phyloP scores from a whole-genome alignment of 2,888 invertebrate species.

The Trissonchulus latispiculum region DNA sequence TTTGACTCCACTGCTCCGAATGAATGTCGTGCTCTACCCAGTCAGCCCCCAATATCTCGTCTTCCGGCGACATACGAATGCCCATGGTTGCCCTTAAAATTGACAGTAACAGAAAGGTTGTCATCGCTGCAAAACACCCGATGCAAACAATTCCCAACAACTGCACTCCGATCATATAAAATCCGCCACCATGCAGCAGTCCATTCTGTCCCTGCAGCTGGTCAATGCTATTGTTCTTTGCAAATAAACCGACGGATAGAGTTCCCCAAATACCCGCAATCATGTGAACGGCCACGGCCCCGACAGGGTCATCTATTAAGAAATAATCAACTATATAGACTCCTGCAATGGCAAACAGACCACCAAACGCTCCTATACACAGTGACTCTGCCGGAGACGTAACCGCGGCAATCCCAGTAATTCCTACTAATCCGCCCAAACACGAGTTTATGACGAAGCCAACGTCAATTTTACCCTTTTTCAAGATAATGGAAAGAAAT shows the following conservation, averaged over 20 bases:
- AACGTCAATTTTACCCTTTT: conserved; percentile 60
- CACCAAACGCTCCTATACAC: not conserved
- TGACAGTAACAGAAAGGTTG: not conserved
- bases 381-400: conserved; percentile 63
- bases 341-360: not conserved
- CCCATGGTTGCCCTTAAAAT: not conserved
- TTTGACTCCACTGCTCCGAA: not conserved
- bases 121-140: not conserved
- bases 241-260: conserved; percentile 8
- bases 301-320: conserved; percentile 78
- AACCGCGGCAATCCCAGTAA: conserved; percentile 57
- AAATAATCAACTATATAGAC: conserved; percentile 58
- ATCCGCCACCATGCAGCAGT: conserved; percentile 5
- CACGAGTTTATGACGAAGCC: conserved; percentile 77
- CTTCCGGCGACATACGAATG: not conserved
- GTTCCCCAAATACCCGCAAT: conserved; percentile 10
- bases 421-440: conserved; percentile 71
- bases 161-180: not conserved
- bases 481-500: not conserved
- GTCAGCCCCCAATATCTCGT: conserved; percentile 2
- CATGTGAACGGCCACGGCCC: conserved; percentile 70
- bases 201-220: conserved; percentile 1
- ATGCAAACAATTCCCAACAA: not conserved
- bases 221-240: not conserved
- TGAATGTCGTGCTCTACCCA: not conserved